These are phyloP conservation scores for Therioaphis trifolii DNA, from an alignment of 2,888 invertebrate genomes.

Conservation along the genomic window DNA sequence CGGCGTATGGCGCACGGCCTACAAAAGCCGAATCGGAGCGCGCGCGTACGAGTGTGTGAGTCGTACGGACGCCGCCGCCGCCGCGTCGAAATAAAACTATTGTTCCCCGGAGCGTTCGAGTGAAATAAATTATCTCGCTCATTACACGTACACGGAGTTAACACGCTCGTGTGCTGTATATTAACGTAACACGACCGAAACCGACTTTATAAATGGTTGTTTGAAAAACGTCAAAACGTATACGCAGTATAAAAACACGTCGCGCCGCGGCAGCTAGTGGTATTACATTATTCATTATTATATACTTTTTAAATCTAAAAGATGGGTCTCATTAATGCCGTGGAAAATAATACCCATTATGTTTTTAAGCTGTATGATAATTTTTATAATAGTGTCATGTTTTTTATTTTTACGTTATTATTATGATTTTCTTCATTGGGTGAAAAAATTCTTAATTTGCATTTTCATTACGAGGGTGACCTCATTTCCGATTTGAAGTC, in stretches of 20 bases:
- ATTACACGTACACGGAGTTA: neutral
- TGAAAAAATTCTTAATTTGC: constrained; percentile 27
- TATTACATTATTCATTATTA: neutral
- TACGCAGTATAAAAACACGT: neutral
- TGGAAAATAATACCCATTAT: neutral
- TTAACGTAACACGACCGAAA: neutral
- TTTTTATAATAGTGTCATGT: neutral
- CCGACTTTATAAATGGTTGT: neutral
- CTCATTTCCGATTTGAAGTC: constrained; percentile 13
- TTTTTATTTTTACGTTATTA: neutral
- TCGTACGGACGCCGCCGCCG: neutral
- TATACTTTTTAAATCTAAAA: neutral
- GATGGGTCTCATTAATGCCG: neutral
- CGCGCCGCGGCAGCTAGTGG: neutral
- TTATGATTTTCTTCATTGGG: neutral
- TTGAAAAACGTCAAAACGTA: neutral
- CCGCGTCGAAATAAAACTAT: constrained; percentile 24
- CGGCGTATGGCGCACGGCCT: neutral
- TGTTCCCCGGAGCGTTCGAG: neutral
- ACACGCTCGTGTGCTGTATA: neutral
- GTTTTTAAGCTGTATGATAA: neutral
- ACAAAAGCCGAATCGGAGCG: neutral
- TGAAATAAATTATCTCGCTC: neutral
- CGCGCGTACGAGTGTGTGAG: neutral
- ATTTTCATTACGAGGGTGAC: constrained; percentile 39